Evolutionary conservation across 2,888 invertebrate species (phyloP), one percentile per base, ranked within the genome.

Genomic region (Oscheius sp.): DNA sequence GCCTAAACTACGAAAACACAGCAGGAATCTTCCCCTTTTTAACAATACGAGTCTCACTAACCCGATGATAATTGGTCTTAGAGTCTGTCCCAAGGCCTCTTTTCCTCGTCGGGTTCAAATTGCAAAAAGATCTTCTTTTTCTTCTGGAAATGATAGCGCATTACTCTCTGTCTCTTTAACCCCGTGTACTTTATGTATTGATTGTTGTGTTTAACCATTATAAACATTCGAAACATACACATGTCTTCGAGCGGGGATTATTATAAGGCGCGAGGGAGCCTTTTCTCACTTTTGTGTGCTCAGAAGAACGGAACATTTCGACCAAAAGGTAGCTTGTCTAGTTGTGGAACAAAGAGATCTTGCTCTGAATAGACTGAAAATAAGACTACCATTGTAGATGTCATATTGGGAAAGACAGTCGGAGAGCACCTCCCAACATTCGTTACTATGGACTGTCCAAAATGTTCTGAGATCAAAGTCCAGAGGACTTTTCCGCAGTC

Each of bases 111-210:
- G 68, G 68, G 68, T 68, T 55, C 65, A 48, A 68, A 55, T 68
- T 55, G 37, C 35, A 53, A 68, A 55, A 68, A 68, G 68, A 68
- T 68, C 68, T 68, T 68, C 55, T 68, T 37, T 51, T 35, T 35
- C 42, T 42, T 42, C 42, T 42, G 42, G 59, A 35, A 60, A 37
- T 33, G 37, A 42, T 63, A 42, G 42, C 63, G 48, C 63, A 63
- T 37, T 35, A 42, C 62, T 58, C 59, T 47, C 62, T 42, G 62
- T 62, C 42, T 63, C n/a, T 63, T 47, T 63, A 63, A 48, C 21
- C 11, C 37, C 42, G 33, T 60, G n/a, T 60, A 35, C 11, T 60
- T 60, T 60, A 37, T 60, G n/a, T 60, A 35, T 33, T 58, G 47
- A 48, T 63, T 60, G 35, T 60, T 60, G 9, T 37, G 32, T 32